Evolutionary conservation across 2,888 invertebrate genomes (phyloP), one percentile per base, ranked within the genome.

Genomic region (Protophormia terraenovae): DNA sequence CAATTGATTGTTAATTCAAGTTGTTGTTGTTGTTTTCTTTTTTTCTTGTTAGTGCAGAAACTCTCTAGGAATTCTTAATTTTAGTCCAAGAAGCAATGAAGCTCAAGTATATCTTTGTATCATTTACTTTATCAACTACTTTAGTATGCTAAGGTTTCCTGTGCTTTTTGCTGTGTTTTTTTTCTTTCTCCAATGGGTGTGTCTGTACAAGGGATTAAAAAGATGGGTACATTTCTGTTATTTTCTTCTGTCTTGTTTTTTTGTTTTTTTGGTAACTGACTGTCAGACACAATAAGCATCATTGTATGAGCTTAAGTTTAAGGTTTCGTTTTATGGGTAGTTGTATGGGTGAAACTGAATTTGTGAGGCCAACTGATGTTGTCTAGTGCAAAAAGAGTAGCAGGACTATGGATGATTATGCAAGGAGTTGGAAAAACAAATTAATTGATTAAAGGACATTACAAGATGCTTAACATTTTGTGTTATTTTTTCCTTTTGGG

Each of bases 371-470:
- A 73, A 71, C 55, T 82, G 71, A 19, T 67, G 58, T 19, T 58
- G 22, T 55, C 29, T 0, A 32, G 35, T 41, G 22, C n/a, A n/a
- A n/a, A n/a, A 3, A 0, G 29, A 27, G n/a, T 16, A 29, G 38
- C 8, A 27, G 64, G 81, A 55, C 32, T 84, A 47, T 72, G 75
- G 41, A 35, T 60, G 47, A 22, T 78, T 55, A 60, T 64, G 67
- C 69, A 58, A 79, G 79, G 73, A 84, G 79, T 81, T 77, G 83
- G 78, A 55, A 85, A 87, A 87, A 86, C 86, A 87, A 88, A 88
- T 88, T 87, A 88, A 88, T 88, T 88, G 87, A 88, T 88, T 88
- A 87, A 87, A 86, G 87, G 87, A 88, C 87, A 87, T 87, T 86
- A 86, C 87, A 85, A 87, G 87, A 86, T 86, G 84, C 84, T 87